Evolutionary conservation across 2,888 invertebrate species (phyloP), one percentile per base, ranked within the genome.

Genomic region (Lasioglossum pauxillum): DNA sequence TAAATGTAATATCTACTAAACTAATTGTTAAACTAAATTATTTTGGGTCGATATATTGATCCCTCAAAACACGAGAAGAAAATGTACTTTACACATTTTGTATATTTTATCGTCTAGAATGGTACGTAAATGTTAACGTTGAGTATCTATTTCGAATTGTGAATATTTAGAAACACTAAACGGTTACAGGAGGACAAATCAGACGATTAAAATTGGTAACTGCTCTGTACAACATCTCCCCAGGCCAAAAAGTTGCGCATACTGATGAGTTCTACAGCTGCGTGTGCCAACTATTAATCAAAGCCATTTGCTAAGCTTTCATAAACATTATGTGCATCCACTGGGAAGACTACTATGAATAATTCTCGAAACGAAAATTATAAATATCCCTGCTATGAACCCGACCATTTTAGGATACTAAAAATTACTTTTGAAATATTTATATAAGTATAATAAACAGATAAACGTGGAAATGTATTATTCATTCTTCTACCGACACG

Each of bases 271-370:
- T 64, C 64, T 64, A 31, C 64, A 31, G 64, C 16, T 31, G 16
- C 31, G 64, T 64, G 64, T 64, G 64, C 64, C 64, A 64, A 64
- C 64, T 64, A 64, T 64, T 64, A 64, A 64, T 64, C 64, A 64
- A 31, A 64, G 31, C 64, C 64, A 64, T 64, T 64, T 64, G 64
- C 41, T 35, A 12, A 71, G 31, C 44, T 71, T 53, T 38, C 38
- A 19, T 27, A 31, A 64, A 64, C 64, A 64, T 64, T 64, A 64
- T 64, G 64, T 16, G 12, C 7, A 16, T 31, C 64, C 31, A 16
- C 27, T 16, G 31, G 16, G 31, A 31, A 31, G 16, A n/a, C 53
- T 53, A 64, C 64, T 64, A 64, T 64, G 64, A 64, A 64, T 64
- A 64, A 64, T 64, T 64, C 64, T 64, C 31, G 44, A 44, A 31